These are phyloP conservation scores for Bombycilla garrulus DNA, from an alignment of 2,113 vertebrate species.

Conservation along the genomic window DNA sequence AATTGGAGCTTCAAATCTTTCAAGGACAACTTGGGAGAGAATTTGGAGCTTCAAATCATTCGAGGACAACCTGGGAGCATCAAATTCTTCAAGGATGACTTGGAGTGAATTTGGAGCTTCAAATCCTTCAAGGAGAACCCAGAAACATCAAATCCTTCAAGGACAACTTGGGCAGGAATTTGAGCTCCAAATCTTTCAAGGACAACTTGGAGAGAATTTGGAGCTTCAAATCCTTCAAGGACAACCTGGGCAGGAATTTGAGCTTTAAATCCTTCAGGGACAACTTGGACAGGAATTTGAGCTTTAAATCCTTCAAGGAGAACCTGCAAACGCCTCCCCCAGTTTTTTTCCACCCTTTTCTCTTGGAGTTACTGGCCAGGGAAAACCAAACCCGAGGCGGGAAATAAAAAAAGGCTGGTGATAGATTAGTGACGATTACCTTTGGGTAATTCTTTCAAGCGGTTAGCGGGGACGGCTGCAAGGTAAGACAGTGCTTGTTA, in stretches of 20 bases:
- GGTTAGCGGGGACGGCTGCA: conserved; percentile 79
- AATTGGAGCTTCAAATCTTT: neutral
- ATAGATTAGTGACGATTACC: conserved; percentile 81
- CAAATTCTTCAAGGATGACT: neutral
- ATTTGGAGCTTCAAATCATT: neutral
- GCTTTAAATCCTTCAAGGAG: neutral
- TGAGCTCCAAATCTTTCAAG: too few species aligned
- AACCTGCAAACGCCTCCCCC: neutral
- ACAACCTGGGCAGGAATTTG: accelerated
- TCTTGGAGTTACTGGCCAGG: neutral
- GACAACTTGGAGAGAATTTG: neutral
- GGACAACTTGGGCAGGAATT: neutral
- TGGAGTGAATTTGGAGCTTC: neutral
- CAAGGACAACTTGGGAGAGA: too few species aligned
- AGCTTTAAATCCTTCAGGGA: neutral
- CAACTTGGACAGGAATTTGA: neutral
- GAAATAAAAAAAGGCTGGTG: too few species aligned
- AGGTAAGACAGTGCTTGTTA: conserved; percentile 76
- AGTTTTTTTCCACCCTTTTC: neutral
- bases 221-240: too few species aligned
- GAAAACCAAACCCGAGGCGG: neutral
- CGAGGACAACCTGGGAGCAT: neutral
- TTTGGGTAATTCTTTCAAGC: conserved; percentile 73
- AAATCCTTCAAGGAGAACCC: neutral
- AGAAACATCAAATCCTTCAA: neutral